Percentiles rank a stretch among this genome's conserved stretches.
Conservation (phyloP, 1,140 invertebrate species). For the Pachyrhynchus sulphureomaculatus region DNA sequence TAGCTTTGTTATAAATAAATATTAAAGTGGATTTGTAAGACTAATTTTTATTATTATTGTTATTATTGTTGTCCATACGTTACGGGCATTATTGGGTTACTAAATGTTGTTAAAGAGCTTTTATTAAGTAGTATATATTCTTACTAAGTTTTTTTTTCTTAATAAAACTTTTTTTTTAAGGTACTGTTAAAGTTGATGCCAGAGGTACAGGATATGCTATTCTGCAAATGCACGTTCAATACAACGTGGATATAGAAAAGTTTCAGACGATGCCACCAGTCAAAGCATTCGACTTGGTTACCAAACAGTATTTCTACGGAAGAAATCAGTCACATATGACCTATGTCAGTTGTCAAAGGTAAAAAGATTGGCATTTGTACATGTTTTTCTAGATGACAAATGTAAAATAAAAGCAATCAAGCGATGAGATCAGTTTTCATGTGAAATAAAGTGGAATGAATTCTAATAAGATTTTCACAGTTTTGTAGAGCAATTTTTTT, state of each 20-base stretch:
- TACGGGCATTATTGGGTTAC: too few relatives aligned
- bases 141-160: too few relatives aligned
- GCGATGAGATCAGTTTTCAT: too few relatives aligned
- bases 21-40: too few relatives aligned
- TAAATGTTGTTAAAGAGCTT: too few relatives aligned
- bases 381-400: background rate
- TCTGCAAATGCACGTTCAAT: conserved; percentile 90
- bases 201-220: conserved; percentile 90
- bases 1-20: too few relatives aligned
- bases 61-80: too few relatives aligned
- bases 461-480: too few relatives aligned
- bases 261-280: conserved; percentile 85
- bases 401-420: background rate
- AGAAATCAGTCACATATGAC: conserved; percentile 92
- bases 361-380: conserved; percentile 65
- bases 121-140: too few relatives aligned
- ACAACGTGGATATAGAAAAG: conserved; percentile 86
- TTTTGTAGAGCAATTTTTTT: too few relatives aligned
- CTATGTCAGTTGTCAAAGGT: conserved; percentile 82
- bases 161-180: background rate
- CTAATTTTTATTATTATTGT: too few relatives aligned
- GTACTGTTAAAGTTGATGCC: conserved; percentile 82
- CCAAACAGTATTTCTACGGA: conserved; percentile 76
- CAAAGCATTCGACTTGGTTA: conserved; percentile 71
- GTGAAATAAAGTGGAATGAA: too few relatives aligned